Base-by-base conservation (phyloP, 2,113 vertebrate genomes). In the Phoxinus phoxinus region DNA sequence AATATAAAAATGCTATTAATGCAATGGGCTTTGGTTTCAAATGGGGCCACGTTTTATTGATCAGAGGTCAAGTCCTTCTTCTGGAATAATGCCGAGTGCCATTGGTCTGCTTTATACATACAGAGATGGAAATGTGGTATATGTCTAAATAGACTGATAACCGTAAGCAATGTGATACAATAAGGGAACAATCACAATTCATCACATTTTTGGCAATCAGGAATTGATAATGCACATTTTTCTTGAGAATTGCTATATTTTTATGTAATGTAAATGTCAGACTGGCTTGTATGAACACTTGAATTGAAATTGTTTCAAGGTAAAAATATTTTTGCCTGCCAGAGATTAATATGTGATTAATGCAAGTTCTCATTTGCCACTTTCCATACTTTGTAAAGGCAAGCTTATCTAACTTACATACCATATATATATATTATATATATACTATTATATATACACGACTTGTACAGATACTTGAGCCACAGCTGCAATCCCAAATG, bases 1-100 rank as follows among this genome's bases (percentile, higher is more conserved):
- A 95, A 96, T 96, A 96, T 95, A 94, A 96, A 95, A 94, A 93
- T 92, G 91, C 91, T 91, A 93, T 94, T 95, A 95, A 94, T 93
- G 94, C 92, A 94, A 89, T 94, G 92, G 92, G 90, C 75, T 89
- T 94, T 92, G 94, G 93, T 94, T 91, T 91, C 93, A 95, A 89
- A 80, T 86, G 92, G 73, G 87, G 86, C 88, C 88, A 91, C 86
- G 59, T 73, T 41, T 41, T 92, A 94, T 94, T 89, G 92, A 94
- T 93, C 90, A 32, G 76, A 89, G 91, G 90, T 93, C 88, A 91
- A 75, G 75, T 83, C 63, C 59, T 86, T 81, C 82, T 35, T 4
- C 69, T 37, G 21, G 69, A 87, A 81, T 71, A 89, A 88, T 82
- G 58, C 74, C 41, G 51, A 81, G 27, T 61, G 67, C 10, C 63